Base-by-base conservation (phyloP, 1,140 invertebrate genomes). In the Mesaphorura yosii region DNA sequence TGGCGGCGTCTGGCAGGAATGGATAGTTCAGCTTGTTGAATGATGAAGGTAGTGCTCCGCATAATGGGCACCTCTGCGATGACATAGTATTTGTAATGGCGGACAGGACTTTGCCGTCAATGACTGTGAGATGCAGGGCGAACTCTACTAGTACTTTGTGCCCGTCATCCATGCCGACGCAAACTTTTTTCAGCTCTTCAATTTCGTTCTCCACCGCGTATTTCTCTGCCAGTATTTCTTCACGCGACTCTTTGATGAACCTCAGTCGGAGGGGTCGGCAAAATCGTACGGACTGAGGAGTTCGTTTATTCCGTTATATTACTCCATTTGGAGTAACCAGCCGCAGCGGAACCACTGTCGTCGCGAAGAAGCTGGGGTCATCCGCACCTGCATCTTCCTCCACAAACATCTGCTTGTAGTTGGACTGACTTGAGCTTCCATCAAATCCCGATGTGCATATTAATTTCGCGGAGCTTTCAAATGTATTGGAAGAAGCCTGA, bases 81-180 rank as follows among this genome's bases (percentile, higher is more conserved):
- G 46, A 45, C 27, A 14, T 1, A 7, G 55, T 53, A 4, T 41
- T 23, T 1, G 58, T 60, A 1, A 60, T 37, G 1, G 20, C 5
- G 27, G 20, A 27, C 1, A 54, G 42, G 2, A 57, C 54, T 50
- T 60, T 60, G 5, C 58, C 58, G 27, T 60, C 58, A 25, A 57
- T 54, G 1, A 57, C 29, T 0, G 58, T 60, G 3, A 60, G 10
- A n/a, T 47, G 14, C 0, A 53, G 28, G 7, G 29, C 19, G 25
- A 22, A 50, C 0, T 40, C 27, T 12, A 51, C 20, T 3, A 20
- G 40, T 10, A 50, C 14, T 14, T 5, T 25, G 1, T 51, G 27
- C 19, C 2, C 3, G 15, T 14, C 26, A 39, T 3, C 12, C 12
- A 47, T 1, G 2, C 12, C 29, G 3, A 46, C 17, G 22, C 6